These are phyloP conservation scores for Bellardia pandia DNA, from an alignment of 2,888 invertebrate species.

Conservation along the genomic window DNA sequence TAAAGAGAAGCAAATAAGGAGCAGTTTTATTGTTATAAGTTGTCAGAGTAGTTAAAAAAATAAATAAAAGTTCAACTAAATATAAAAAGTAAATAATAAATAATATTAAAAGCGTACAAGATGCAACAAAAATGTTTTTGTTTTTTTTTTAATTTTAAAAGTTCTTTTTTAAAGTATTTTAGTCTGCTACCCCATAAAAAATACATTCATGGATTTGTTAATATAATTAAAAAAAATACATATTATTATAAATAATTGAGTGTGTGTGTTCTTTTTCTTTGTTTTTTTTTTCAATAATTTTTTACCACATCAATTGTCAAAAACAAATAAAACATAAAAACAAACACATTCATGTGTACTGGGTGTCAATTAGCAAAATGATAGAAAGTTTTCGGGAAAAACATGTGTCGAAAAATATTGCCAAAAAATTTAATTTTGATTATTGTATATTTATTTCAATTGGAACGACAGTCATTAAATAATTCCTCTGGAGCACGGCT, in stretches of 20 bases:
- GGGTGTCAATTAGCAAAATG: conserved; percentile 50
- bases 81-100: conserved; percentile 57
- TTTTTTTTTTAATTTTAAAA: conserved; percentile 52
- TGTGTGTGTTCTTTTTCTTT: conserved; percentile 33
- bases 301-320: conserved; percentile 66
- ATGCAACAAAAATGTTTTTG: conserved; percentile 66
- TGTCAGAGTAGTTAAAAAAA: conserved; percentile 48
- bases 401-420: too few relatives aligned
- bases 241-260: conserved; percentile 23
- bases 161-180: conserved; percentile 76
- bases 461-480: too few relatives aligned
- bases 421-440: background rate
- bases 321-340: conserved; percentile 62
- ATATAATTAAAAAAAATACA: conserved; percentile 66
- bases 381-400: too few relatives aligned
- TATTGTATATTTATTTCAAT: too few relatives aligned
- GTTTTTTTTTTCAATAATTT: background rate
- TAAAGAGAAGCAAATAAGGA: conserved; percentile 65
- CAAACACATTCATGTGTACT: conserved; percentile 29
- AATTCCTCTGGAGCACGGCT: too few relatives aligned
- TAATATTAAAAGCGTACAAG: conserved; percentile 70
- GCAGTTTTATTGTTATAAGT: conserved; percentile 46
- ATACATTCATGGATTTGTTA: conserved; percentile 68
- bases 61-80: conserved; percentile 46
- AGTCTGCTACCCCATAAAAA: conserved; percentile 84